Evolutionary conservation across 1,140 invertebrate genomes (phyloP), one percentile per base, ranked within the genome.

Genomic region (Brachionus rubens): DNA sequence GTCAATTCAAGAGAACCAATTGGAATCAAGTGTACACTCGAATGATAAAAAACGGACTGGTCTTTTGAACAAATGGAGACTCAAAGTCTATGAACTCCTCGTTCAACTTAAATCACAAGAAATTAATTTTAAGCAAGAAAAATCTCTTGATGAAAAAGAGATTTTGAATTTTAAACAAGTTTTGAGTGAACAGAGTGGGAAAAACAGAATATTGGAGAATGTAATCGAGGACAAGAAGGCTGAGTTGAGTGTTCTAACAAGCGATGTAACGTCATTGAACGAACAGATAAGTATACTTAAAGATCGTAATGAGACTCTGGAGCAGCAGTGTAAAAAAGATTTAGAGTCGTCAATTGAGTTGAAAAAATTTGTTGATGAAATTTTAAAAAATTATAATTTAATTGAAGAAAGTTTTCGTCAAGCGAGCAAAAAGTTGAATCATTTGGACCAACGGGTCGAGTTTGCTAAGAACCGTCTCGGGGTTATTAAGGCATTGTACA

Each of bases 401-500:
- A 70, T 70, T 24, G 67, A 70, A 47, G 67, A 70, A 28, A 70
- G 47, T 24, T 70, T 70, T 48, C 26, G 41, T 46, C 24, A 12
- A 9, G 67, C 67, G 6, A 46, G 16, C 40, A 70, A 70, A 48
- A 70, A 70, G 9, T 41, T 70, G 19, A 48, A 28, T 70, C 67
- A 70, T 70, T 50, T 70, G 43, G 47, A 70, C 12, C 43, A 70
- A 47, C 41, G 67, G 47, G 47, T 70, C 9, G 67, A 70, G 19
- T 70, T 70, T 47, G 67, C 67, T 21, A 70, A 70, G 19, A 70
- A 70, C 24, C 24, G 67, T 46, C 47, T 70, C 30, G 33, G 26
- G n/a, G 67, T 70, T 26, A 50, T 70, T n/a, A 70, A 70, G 46
- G 67, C 67, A 7, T 33, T 70, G 67, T 70, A 70, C 28, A 50